These are phyloP conservation scores for Rhincodon typus DNA, from an alignment of 2,797 vertebrate genomes.

Conservation along the genomic window DNA sequence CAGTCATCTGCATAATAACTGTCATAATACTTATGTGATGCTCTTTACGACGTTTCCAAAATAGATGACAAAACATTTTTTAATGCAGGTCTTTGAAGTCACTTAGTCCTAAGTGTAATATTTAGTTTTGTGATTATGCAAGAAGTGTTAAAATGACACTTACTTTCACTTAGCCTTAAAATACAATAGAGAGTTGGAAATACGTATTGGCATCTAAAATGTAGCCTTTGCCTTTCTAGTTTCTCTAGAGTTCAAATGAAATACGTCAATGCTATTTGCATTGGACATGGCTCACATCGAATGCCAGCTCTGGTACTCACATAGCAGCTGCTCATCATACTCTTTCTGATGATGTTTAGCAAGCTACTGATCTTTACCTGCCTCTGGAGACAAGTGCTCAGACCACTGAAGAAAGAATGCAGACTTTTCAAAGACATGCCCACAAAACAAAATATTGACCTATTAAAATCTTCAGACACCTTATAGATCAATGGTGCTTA, in stretches of 20 bases:
- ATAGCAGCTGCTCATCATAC: background rate
- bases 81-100: background rate
- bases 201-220: background rate
- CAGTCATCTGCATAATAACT: background rate
- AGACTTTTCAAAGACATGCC: conserved; percentile 11
- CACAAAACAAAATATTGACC: conserved; percentile 19
- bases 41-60: background rate
- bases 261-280: background rate
- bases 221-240: background rate
- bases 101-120: background rate
- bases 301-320: background rate
- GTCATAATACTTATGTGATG: background rate
- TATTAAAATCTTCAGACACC: conserved; percentile 14
- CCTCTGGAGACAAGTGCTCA: conserved; percentile 29
- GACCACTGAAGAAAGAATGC: conserved; percentile 30
- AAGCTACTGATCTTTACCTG: background rate
- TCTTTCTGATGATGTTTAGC: background rate
- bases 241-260: background rate
- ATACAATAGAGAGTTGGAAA: background rate
- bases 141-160: background rate
- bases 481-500: conserved; percentile 11
- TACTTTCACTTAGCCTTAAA: background rate
- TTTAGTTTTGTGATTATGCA: background rate
- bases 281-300: background rate
- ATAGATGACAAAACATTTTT: background rate